Evolutionary conservation across 2,113 vertebrate species (phyloP).

Genomic region (Ammospiza caudacuta): DNA sequence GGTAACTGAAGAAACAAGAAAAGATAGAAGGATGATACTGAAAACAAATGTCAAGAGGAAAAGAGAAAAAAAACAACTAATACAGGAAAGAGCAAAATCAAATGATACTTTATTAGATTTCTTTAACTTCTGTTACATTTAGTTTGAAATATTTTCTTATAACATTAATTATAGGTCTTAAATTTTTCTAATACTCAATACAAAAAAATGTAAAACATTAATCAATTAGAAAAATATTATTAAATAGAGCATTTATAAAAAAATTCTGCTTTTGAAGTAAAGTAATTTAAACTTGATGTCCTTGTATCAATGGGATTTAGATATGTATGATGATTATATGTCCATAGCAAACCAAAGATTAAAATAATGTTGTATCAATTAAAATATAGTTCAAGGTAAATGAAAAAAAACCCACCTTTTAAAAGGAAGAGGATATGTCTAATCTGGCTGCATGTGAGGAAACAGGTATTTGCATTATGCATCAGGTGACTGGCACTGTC

Average conservation of each 20-base stretch:
- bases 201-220: not conserved
- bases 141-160: not conserved
- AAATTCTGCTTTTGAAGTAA: not conserved
- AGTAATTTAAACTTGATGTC: not conserved
- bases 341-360: not conserved
- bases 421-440: not conserved
- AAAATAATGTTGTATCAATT: not conserved
- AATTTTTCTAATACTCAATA: not conserved
- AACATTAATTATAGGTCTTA: not conserved
- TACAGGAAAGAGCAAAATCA: not conserved
- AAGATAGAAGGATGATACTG: not conserved
- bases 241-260: not conserved
- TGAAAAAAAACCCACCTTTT: not conserved
- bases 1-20: not conserved
- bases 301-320: not conserved
- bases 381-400: not conserved
- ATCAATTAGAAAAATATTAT: not conserved
- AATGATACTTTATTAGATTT: not conserved
- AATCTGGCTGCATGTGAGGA: not conserved
- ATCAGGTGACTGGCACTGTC: not conserved
- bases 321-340: fast-evolving
- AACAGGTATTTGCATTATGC: not conserved
- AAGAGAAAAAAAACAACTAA: not conserved
- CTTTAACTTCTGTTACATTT: not conserved
- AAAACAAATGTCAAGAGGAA: not conserved